A percentile compares a stretch with the other conserved stretches of the same genome.
These are phyloP conservation scores for Nemotelus pantherinus DNA, from an alignment of 2,888 invertebrate genomes.

Conservation along the genomic window DNA sequence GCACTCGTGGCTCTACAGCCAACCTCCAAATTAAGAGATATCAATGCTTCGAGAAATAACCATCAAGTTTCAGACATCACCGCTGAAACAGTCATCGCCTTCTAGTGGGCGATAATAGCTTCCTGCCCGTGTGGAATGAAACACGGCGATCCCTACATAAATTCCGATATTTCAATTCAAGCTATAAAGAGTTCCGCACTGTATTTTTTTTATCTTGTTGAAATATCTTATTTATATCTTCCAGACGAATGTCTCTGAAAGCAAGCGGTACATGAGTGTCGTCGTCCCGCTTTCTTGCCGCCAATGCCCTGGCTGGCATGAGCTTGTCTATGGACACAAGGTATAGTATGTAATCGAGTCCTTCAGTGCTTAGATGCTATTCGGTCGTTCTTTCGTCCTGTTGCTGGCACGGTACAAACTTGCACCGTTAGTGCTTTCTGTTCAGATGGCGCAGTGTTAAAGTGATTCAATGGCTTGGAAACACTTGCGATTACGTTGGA, in stretches of 20 bases:
- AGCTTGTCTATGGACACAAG: constrained; percentile 11
- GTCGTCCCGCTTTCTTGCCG: constrained; percentile 33
- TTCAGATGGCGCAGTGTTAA: constrained; percentile 46
- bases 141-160: constrained; percentile 21
- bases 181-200: constrained; percentile 36
- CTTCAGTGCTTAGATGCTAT: neutral
- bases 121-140: constrained; percentile 27
- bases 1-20: too few species aligned
- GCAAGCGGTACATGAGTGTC: constrained; percentile 30
- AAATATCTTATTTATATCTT: constrained; percentile 50
- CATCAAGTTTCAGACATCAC: neutral
- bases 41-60: too few species aligned
- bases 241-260: constrained; percentile 49
- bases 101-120: constrained; percentile 15
- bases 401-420: constrained; percentile 44
- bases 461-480: constrained; percentile 49
- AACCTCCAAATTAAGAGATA: too few species aligned
- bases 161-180: constrained; percentile 41
- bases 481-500: constrained; percentile 50
- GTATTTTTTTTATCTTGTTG: constrained; percentile 44
- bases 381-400: constrained; percentile 32
- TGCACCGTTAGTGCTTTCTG: constrained; percentile 40
- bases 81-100: constrained; percentile 23
- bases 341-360: constrained; percentile 28
- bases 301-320: constrained; percentile 25